Conservation (phyloP, 2,113 vertebrate genomes). For the Pelecanus crispus region DNA sequence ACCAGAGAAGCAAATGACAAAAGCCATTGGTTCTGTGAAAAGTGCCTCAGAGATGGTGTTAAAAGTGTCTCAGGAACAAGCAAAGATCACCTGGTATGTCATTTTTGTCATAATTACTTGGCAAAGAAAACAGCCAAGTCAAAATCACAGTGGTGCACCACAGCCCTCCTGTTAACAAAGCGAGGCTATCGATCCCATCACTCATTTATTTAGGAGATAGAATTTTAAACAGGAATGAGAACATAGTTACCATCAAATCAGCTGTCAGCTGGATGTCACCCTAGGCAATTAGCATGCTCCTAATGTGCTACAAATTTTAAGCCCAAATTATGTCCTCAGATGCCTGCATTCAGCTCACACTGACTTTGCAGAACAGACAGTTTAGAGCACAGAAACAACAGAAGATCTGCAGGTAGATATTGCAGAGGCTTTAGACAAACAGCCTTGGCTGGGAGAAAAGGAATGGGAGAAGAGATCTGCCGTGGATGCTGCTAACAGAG, state of each 20-base stretch:
- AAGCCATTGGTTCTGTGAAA: not conserved
- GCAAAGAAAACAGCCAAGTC: constrained; percentile 32
- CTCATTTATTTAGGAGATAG: constrained; percentile 54
- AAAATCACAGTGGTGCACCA: constrained; percentile 37
- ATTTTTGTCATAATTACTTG: constrained; percentile 60
- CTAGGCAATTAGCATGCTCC: constrained; percentile 57
- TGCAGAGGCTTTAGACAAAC: not conserved
- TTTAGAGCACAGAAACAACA: not conserved
- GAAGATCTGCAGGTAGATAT: not conserved
- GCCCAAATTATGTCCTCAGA: constrained; percentile 29
- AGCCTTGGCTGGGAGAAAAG: not conserved
- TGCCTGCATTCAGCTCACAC: not conserved
- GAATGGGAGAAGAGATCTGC: not conserved
- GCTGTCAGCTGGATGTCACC: constrained; percentile 54
- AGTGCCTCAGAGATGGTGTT: not conserved
- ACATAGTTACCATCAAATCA: constrained; percentile 43
- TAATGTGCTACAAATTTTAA: constrained; percentile 45
- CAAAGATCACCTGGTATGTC: constrained; percentile 3
- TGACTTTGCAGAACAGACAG: not conserved
- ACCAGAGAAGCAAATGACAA: not conserved
- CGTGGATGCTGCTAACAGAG: not conserved
- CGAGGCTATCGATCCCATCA: constrained; percentile 42
- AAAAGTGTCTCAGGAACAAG: constrained; percentile 9
- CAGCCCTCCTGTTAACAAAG: constrained; percentile 30
- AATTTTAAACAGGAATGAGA: constrained; percentile 45